Conservation (phyloP, 2,797 vertebrate genomes). For the Yasuhikotakia modesta region DNA sequence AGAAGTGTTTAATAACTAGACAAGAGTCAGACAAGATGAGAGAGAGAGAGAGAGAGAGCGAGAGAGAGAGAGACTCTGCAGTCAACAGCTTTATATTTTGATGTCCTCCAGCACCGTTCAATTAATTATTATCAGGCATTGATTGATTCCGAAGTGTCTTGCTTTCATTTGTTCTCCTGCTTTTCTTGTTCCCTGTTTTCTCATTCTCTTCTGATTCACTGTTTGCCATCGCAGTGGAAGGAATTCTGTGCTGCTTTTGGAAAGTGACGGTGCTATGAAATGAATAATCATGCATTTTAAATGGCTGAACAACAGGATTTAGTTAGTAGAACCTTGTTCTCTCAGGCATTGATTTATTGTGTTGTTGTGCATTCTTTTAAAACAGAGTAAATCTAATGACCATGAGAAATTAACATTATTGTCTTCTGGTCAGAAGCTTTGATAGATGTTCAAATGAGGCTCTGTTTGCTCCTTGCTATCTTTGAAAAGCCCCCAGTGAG, state of each 20-base stretch:
- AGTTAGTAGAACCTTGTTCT: conserved; percentile 7
- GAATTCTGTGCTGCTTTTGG: background rate
- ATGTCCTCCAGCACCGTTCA: background rate
- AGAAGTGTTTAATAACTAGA: background rate
- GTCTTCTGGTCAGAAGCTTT: conserved; percentile 16
- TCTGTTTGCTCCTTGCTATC: background rate
- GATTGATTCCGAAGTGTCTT: background rate
- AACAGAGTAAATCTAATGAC: conserved; percentile 30
- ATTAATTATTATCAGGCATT: background rate
- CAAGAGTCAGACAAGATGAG: background rate
- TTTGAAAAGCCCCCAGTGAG: background rate
- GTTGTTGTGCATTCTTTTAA: conserved; percentile 19
- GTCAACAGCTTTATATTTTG: background rate
- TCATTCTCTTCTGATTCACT: background rate
- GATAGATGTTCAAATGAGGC: conserved; percentile 11
- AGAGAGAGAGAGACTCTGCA: background rate
- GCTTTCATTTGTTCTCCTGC: background rate
- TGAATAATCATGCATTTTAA: conserved; percentile 13
- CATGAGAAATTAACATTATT: conserved; percentile 17
- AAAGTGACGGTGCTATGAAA: background rate
- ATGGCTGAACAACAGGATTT: background rate
- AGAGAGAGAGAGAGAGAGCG: background rate
- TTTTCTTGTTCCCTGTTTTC: background rate
- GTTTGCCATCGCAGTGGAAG: no score
- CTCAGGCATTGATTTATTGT: conserved; percentile 27